Percentiles rank a stretch among this genome's conserved stretches.
Evolutionary conservation across 2,888 invertebrate genomes (phyloP).

Genomic region (Spodoptera littoralis): DNA sequence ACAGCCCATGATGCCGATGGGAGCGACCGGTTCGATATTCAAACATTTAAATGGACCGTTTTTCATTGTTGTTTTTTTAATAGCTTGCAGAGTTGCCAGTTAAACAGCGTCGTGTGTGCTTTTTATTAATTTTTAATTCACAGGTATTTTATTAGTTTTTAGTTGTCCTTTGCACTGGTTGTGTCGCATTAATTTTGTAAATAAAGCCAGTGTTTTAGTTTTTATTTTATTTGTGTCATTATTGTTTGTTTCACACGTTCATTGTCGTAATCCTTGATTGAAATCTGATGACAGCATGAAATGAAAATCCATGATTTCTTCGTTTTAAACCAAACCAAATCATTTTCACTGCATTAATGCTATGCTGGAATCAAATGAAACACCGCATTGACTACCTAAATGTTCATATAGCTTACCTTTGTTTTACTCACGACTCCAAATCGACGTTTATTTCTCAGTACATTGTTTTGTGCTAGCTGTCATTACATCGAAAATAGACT

Average conservation of each 20-base stretch:
- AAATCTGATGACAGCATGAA: conserved; percentile 39
- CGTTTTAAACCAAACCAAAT: conserved; percentile 9
- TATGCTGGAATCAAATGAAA: conserved; percentile 18
- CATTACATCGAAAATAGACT: conserved; percentile 17
- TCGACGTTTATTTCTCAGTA: conserved; percentile 9
- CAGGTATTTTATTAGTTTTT: conserved; percentile 43
- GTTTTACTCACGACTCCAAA: conserved; percentile 27
- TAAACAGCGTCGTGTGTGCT: conserved; percentile 55
- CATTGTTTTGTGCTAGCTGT: conserved; percentile 16
- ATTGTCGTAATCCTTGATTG: conserved; percentile 19
- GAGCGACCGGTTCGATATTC: conserved; percentile 83
- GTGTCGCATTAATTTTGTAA: conserved; percentile 54
- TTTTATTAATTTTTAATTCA: conserved; percentile 44
- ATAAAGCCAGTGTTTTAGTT: conserved; percentile 52
- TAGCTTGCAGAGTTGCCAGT: conserved; percentile 60
- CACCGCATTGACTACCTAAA: conserved; percentile 22
- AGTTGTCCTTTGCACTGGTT: conserved; percentile 54
- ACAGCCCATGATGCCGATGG: conserved; percentile 83
- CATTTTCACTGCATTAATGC: conserved; percentile 34
- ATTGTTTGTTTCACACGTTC: conserved; percentile 37
- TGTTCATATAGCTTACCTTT: conserved; percentile 26
- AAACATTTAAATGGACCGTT: conserved; percentile 72
- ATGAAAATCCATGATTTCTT: conserved; percentile 27
- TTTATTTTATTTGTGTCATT: conserved; percentile 30
- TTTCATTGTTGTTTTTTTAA: conserved; percentile 63